phyloP scores from a whole-genome alignment of 2,113 vertebrate genomes.

The Chroicocephalus ridibundus region DNA sequence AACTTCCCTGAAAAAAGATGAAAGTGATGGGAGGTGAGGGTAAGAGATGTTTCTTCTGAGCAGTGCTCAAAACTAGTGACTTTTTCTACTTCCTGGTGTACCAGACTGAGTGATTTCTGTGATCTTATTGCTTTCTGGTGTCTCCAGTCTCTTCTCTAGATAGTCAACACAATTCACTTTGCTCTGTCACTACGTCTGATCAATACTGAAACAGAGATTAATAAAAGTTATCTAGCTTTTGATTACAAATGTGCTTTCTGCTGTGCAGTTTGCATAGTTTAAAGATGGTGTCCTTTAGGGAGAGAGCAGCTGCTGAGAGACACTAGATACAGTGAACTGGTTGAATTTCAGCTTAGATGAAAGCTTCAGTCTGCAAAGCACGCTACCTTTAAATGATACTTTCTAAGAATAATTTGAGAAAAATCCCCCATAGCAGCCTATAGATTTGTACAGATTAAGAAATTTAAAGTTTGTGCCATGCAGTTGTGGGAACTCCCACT shows the following conservation, averaged over 20 bases:
- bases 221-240: neutral
- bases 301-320: neutral
- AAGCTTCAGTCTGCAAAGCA: neutral
- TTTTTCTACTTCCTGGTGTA: neutral
- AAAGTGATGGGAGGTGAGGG: neutral
- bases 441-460: neutral
- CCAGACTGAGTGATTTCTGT: neutral
- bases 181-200: neutral
- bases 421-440: neutral
- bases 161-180: neutral
- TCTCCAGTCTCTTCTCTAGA: neutral
- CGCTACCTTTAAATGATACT: neutral
- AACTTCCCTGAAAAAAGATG: neutral
- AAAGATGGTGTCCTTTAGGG: neutral
- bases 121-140: neutral
- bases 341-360: neutral
- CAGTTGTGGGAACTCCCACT: neutral
- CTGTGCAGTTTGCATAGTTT: neutral
- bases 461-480: neutral
- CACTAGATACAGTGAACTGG: accelerated
- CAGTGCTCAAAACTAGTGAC: neutral
- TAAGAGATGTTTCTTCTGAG: neutral
- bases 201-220: neutral
- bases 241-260: neutral
- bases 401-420: neutral